A percentile compares a stretch with the other conserved stretches of the same genome.
Evolutionary conservation across 2,113 vertebrate genomes (phyloP).

Genomic region (Proterorhinus semilunaris): DNA sequence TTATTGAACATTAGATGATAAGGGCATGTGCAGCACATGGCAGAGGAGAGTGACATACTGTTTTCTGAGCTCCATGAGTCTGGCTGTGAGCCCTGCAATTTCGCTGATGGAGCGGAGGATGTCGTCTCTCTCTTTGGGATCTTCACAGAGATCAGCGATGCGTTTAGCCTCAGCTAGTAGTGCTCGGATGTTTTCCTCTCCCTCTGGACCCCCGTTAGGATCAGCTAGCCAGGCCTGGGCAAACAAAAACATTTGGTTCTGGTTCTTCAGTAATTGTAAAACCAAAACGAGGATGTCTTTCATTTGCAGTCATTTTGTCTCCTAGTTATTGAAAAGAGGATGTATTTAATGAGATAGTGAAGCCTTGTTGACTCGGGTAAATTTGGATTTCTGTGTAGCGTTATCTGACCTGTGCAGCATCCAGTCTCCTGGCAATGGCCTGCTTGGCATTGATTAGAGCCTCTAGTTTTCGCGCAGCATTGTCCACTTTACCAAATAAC

Average conservation of each 20-base stretch:
- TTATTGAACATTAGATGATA: background rate
- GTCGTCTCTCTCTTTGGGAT: constrained; percentile 95
- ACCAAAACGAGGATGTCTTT: no score
- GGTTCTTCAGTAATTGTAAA: background rate
- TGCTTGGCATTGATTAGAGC: constrained; percentile 96
- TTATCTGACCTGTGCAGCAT: constrained; percentile 89
- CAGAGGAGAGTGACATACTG: constrained; percentile 75
- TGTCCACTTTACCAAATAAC: constrained; percentile 93
- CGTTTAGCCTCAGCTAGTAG: constrained; percentile 91
- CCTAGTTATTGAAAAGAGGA: background rate
- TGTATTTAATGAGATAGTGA: background rate
- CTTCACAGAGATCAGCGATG: constrained; percentile 93
- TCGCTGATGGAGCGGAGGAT: constrained; percentile 93
- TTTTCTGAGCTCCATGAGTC: constrained; percentile 87
- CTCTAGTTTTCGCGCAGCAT: constrained; percentile 90
- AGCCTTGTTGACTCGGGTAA: constrained; percentile 12
- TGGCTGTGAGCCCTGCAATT: constrained; percentile 89
- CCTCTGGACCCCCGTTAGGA: constrained; percentile 91
- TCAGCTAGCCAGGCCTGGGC: constrained; percentile 93
- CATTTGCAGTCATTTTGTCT: no score
- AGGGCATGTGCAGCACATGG: constrained; percentile 3
- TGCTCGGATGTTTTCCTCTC: constrained; percentile 91
- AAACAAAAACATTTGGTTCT: constrained; percentile 1
- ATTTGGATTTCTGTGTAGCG: constrained; percentile 30
- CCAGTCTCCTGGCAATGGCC: constrained; percentile 92